A percentile compares a stretch with the other conserved stretches of the same genome.
Evolutionary conservation across 2,888 invertebrate species (phyloP).

Genomic region (Cerastoderma edule): DNA sequence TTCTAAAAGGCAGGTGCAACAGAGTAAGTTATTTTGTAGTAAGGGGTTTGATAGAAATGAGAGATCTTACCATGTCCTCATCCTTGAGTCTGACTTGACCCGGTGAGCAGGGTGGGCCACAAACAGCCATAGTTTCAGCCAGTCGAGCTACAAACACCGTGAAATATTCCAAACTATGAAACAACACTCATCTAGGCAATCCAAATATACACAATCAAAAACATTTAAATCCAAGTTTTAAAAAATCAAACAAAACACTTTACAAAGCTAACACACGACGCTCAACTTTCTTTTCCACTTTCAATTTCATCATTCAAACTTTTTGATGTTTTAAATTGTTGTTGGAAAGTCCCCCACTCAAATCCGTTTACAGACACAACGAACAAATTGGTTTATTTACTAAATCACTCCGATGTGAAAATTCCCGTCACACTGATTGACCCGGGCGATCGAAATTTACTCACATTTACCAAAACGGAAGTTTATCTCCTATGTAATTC

Average conservation of each 20-base stretch:
- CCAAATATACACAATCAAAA: not conserved
- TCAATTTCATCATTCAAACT: conserved; percentile 7
- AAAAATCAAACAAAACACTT: not conserved
- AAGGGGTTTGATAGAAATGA: no score
- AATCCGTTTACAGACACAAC: not conserved
- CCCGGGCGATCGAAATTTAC: conserved; percentile 8
- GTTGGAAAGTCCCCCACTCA: not conserved
- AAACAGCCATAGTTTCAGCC: conserved; percentile 45
- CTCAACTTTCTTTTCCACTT: no score
- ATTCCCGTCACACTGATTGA: conserved; percentile 15
- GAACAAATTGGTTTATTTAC: not conserved
- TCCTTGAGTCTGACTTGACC: conserved; percentile 30
- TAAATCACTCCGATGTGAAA: not conserved
- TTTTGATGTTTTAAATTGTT: conserved; percentile 11
- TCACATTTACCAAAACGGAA: conserved; percentile 21
- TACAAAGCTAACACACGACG: not conserved
- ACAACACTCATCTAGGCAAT: not conserved
- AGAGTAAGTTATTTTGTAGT: no score
- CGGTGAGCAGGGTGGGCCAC: conserved; percentile 50
- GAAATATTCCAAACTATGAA: not conserved
- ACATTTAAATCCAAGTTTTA: not conserved
- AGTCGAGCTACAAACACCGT: not conserved
- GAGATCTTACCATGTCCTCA: conserved; percentile 37
- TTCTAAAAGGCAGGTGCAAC: no score
- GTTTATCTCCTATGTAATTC: conserved; percentile 17